Base-by-base conservation (phyloP, 2,888 invertebrate genomes). In the Amblyteles armatorius region DNA sequence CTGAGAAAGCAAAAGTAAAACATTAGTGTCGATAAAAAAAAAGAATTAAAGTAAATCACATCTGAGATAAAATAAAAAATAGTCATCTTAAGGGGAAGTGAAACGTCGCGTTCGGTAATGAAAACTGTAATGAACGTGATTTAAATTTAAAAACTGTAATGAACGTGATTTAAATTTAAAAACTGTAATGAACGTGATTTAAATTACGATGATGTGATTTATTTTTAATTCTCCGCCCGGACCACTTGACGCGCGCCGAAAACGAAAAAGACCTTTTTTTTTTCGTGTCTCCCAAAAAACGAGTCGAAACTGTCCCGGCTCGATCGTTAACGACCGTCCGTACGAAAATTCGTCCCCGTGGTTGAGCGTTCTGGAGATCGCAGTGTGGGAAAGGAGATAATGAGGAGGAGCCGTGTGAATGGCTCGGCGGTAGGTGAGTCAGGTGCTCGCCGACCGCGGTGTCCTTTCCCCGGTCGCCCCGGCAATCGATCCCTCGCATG, bases 401-500 rank as follows among this genome's bases (percentile, higher is more conserved):
- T 19, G 44, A 19, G 29, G 16, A 33, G 44, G 48, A 48, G 19
- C 1, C 44, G 65, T 65, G 44, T 33, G 50, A 22, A 33, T 65
- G 40, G 33, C 52, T 60, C 48, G 44, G 26, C 40, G 13, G 40
- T 19, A 57, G 13, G 19, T 72, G 68, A 50, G 50, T 63, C 78
- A 77, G 77, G 73, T 82, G 68, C 55, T 72, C 22, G 19, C 73
- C 63, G 44, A 69, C 22, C 57, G 72, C 78, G 74, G 44, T 60
- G 60, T 74, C 29, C 50, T 65, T 44, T 82, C 71, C 29, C 67
- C 68, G 67, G 57, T 68, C 76, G 60, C 40, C 48, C 50, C 50
- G 63, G 67, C 78, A 76, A 83, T 85, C 85, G 79, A 79, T 83
- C 13, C 72, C 85, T 79, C 65, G 57, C 79, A 29, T 79, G 71